phyloP scores from a whole-genome alignment of 2,797 vertebrate genomes.

The Gymnoscopelus braueri region DNA sequence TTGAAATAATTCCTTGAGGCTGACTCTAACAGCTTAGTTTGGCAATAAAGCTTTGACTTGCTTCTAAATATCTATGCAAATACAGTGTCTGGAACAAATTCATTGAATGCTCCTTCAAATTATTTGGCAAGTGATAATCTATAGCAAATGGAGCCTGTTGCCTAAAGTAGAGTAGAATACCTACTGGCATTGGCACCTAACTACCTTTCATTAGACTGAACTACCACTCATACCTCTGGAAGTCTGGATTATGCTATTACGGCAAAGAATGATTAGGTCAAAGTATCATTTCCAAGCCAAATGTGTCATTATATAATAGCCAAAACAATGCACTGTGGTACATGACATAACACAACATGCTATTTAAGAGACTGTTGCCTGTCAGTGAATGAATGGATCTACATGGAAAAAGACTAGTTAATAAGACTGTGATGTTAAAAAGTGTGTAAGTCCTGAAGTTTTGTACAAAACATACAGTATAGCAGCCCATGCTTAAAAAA shows the following conservation, averaged over 20 bases:
- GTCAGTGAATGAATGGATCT: neutral
- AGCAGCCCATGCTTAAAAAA: too few relatives aligned
- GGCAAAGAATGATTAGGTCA: constrained; percentile 5
- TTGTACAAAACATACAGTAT: too few relatives aligned
- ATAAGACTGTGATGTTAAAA: too few relatives aligned
- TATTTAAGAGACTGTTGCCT: constrained; percentile 14
- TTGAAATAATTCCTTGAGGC: neutral
- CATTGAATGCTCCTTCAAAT: neutral
- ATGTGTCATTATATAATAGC: constrained; percentile 13
- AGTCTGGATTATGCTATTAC: constrained; percentile 11
- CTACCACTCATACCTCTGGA: constrained; percentile 26
- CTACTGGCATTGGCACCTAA: constrained; percentile 6
- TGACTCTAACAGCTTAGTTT: neutral
- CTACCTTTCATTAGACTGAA: constrained; percentile 27
- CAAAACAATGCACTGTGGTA: too few relatives aligned
- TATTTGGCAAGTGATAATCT: neutral
- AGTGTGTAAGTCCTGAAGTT: too few relatives aligned
- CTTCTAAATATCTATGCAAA: neutral
- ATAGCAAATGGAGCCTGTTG: neutral
- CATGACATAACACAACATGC: constrained; percentile 1
- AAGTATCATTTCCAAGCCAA: constrained; percentile 24
- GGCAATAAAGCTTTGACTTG: neutral
- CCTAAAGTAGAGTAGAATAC: neutral
- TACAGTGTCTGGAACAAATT: neutral
- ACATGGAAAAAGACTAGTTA: neutral